Conservation (phyloP, 2,113 vertebrate species). For the Clarias gariepinus region DNA sequence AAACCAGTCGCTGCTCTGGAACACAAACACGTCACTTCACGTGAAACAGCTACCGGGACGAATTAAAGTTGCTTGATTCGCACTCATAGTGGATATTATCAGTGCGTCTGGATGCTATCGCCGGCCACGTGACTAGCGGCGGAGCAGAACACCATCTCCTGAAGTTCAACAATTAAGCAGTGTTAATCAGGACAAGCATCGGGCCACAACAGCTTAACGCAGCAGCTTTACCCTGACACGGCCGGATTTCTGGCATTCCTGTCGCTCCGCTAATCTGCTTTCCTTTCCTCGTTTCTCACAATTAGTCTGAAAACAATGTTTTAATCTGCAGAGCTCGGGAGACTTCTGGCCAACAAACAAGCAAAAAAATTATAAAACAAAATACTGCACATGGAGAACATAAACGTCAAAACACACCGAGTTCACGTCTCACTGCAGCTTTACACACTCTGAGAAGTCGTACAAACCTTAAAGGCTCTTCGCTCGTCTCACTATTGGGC, state of each 20-base stretch:
- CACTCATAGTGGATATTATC: neutral
- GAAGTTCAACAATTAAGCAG: constrained; percentile 7
- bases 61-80: neutral
- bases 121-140: neutral
- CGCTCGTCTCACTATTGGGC: neutral
- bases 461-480: neutral
- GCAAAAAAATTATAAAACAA: neutral
- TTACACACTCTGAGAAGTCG: neutral
- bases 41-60: neutral
- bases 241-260: constrained; percentile 54
- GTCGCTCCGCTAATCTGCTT: constrained; percentile 49
- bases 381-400: neutral
- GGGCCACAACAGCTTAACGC: constrained; percentile 41
- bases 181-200: constrained; percentile 34
- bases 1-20: neutral
- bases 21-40: neutral
- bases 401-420: too few species aligned
- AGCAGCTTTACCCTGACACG: constrained; percentile 45
- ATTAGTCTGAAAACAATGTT: constrained; percentile 49
- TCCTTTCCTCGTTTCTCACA: constrained; percentile 53
- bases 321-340: constrained; percentile 51
- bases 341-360: constrained; percentile 28
- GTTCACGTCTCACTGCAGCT: neutral
- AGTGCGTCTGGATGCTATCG: neutral
- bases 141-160: neutral